A percentile compares a stretch with the other conserved stretches of the same genome.
Conservation (phyloP, 2,797 vertebrate species). For the Peromyscus attwateri region DNA sequence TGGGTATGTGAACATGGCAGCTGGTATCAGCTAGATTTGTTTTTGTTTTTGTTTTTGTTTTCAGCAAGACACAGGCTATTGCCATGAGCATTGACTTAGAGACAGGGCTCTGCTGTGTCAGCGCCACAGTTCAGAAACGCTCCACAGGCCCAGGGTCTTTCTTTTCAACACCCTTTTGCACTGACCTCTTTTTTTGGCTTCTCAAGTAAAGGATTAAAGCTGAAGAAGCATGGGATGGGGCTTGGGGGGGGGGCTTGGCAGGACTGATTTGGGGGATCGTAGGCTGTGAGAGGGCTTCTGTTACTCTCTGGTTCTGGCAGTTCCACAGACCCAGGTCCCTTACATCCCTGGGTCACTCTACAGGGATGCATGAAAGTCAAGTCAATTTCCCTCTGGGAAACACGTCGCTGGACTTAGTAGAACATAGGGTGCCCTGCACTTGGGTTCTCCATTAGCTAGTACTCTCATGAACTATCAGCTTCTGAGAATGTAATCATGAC, state of each 20-base stretch:
- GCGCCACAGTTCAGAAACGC: conserved; percentile 67
- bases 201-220: conserved; percentile 70
- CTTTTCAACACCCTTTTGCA: conserved; percentile 68
- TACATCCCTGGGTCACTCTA: not conserved
- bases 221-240: conserved; percentile 52
- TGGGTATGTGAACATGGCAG: not conserved
- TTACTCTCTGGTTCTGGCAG: not conserved
- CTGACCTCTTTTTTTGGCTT: conserved; percentile 80
- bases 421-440: not conserved
- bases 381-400: conserved; percentile 40
- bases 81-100: conserved; percentile 27
- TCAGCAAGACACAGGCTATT: conserved; percentile 55
- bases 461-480: not conserved
- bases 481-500: conserved; percentile 42
- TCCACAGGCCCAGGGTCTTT: conserved; percentile 71
- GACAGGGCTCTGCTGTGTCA: conserved; percentile 68
- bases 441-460: not conserved
- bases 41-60: not conserved
- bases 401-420: not conserved
- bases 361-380: not conserved
- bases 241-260: conserved; percentile 32
- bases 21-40: conserved; percentile 51
- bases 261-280: not conserved
- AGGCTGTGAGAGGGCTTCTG: not conserved
- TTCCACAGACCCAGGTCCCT: not conserved